Evolutionary conservation across 2,888 invertebrate species (phyloP).

Genomic region (Hirtodrosophila duncani): DNA sequence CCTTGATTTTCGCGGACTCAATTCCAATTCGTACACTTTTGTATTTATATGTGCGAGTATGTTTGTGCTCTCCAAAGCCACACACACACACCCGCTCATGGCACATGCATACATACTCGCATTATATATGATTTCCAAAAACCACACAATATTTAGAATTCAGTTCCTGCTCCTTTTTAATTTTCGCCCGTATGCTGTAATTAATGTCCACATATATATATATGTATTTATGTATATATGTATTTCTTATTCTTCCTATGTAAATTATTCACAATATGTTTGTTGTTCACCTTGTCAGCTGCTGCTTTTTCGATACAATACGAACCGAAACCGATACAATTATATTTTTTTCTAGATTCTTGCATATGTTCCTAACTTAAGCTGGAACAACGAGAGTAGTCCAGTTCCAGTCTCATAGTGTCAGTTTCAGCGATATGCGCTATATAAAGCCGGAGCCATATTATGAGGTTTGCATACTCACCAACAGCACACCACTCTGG

Average conservation of each 20-base stretch:
- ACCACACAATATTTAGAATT: too few relatives aligned
- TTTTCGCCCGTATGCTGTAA: too few relatives aligned
- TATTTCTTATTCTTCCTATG: conserved; percentile 20
- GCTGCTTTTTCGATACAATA: conserved; percentile 10
- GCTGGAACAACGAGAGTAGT: conserved; percentile 49
- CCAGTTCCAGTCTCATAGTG: conserved; percentile 33
- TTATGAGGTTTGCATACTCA: conserved; percentile 72
- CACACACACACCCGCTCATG: too few relatives aligned
- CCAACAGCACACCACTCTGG: not conserved
- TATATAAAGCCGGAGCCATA: conserved; percentile 77
- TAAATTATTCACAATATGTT: conserved; percentile 33
- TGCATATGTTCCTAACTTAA: conserved; percentile 42
- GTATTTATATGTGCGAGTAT: not conserved
- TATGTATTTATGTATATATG: conserved; percentile 20
- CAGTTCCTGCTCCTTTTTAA: too few relatives aligned
- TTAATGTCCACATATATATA: too few relatives aligned
- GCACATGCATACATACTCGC: too few relatives aligned
- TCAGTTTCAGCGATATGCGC: conserved; percentile 70
- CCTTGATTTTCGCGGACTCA: conserved; percentile 67
- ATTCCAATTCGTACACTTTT: conserved; percentile 15
- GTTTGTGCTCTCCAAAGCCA: too few relatives aligned
- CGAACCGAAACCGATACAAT: conserved; percentile 36
- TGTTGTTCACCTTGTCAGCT: conserved; percentile 11
- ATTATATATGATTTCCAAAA: too few relatives aligned
- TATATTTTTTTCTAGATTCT: conserved; percentile 65